phyloP scores from a whole-genome alignment of 2,888 invertebrate genomes.

The Argynnis bischoffii region DNA sequence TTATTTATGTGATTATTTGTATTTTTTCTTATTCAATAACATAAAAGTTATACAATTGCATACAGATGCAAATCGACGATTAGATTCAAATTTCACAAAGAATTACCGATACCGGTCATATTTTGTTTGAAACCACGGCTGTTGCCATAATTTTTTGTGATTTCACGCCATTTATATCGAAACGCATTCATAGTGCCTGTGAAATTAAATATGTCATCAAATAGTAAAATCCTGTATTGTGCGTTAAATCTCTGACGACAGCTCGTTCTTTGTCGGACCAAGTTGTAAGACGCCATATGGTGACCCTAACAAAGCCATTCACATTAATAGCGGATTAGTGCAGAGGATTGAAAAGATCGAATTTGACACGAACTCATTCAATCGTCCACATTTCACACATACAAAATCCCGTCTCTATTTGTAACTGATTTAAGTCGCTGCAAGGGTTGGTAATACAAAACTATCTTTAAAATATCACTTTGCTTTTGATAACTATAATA shows the following conservation, averaged over 20 bases:
- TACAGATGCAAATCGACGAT: constrained; percentile 33
- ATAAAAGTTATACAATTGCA: not conserved
- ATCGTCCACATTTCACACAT: constrained; percentile 31
- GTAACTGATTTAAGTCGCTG: constrained; percentile 58
- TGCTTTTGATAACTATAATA: not conserved
- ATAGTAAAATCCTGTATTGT: constrained; percentile 67
- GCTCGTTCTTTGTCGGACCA: constrained; percentile 57
- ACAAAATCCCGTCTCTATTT: constrained; percentile 46
- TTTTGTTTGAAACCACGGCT: constrained; percentile 49
- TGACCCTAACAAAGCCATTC: constrained; percentile 55
- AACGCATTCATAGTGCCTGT: constrained; percentile 52
- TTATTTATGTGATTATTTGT: too few relatives aligned
- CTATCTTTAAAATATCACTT: not conserved
- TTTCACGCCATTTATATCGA: constrained; percentile 65
- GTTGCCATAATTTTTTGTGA: constrained; percentile 59
- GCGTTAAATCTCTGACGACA: constrained; percentile 48
- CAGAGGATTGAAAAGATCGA: constrained; percentile 60
- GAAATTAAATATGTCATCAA: constrained; percentile 70
- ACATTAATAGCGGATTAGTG: constrained; percentile 58
- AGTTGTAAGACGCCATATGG: constrained; percentile 72
- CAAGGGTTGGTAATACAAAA: constrained; percentile 37
- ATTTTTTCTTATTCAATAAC: not conserved
- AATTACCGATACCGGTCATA: constrained; percentile 42
- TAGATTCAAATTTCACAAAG: constrained; percentile 42
- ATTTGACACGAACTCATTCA: constrained; percentile 49